Conservation (phyloP, 2,888 invertebrate species). For the Lycia hirtaria region DNA sequence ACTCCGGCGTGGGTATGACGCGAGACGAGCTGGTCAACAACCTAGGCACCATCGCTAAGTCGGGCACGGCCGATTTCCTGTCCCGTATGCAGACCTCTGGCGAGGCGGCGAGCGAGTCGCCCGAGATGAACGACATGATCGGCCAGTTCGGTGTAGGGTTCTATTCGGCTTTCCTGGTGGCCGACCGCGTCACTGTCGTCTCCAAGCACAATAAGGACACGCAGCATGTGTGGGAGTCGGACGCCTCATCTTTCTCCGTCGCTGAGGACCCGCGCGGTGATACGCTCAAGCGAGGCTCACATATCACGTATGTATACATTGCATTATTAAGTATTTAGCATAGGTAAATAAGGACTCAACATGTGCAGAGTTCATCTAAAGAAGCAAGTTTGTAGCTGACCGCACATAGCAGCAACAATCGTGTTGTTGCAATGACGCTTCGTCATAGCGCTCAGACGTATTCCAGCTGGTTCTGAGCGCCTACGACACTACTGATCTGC, state of each 20-base stretch:
- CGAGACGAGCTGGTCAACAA: constrained; percentile 96
- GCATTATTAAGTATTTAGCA: too few species aligned
- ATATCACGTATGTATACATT: constrained; percentile 89
- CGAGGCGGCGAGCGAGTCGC: constrained; percentile 68
- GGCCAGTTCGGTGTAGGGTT: constrained; percentile 99
- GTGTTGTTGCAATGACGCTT: too few species aligned
- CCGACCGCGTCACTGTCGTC: constrained; percentile 97
- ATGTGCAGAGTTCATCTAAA: too few species aligned
- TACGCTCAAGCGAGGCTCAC: constrained; percentile 95
- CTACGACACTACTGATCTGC: neutral
- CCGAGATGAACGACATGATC: constrained; percentile 98
- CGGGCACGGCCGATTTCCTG: constrained; percentile 98
- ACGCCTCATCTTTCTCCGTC: constrained; percentile 95
- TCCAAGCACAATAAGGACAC: constrained; percentile 97
- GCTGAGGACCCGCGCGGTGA: constrained; percentile 97
- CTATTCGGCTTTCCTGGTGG: constrained; percentile 98
- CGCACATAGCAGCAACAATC: too few species aligned
- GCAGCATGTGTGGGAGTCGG: constrained; percentile 99
- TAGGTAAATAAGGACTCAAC: too few species aligned
- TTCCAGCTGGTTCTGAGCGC: too few species aligned
- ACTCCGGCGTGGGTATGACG: constrained; percentile 99
- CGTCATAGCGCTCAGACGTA: too few species aligned
- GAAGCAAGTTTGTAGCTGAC: too few species aligned
- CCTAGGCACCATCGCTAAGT: constrained; percentile 99
- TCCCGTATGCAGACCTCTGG: constrained; percentile 94